These are phyloP conservation scores for Bombyx mori DNA, from an alignment of 1,140 invertebrate species.

Conservation along the genomic window DNA sequence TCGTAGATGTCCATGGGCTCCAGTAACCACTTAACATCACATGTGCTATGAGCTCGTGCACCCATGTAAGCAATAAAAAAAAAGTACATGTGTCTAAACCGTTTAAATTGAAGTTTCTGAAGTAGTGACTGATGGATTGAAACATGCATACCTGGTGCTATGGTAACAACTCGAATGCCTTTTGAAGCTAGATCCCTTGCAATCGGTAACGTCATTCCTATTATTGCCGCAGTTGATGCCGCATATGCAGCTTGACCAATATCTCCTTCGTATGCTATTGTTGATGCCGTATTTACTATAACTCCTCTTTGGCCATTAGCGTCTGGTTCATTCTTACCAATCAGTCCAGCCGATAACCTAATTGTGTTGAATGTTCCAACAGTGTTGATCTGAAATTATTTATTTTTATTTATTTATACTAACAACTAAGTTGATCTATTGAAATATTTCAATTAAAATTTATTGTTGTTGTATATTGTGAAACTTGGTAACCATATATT, in stretches of 20 bases:
- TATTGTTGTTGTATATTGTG: too few relatives aligned
- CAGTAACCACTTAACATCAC: too few relatives aligned
- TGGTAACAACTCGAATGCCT: slow-evolving; percentile 86
- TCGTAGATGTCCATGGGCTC: too few relatives aligned
- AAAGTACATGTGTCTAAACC: too few relatives aligned
- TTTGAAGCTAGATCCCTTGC: slow-evolving; percentile 88
- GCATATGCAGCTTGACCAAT: slow-evolving; percentile 95
- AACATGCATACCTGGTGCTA: slow-evolving; percentile 83
- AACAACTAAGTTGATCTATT: too few relatives aligned
- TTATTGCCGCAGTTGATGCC: slow-evolving; percentile 90
- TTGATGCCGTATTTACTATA: slow-evolving; percentile 95
- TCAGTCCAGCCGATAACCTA: slow-evolving; percentile 83
- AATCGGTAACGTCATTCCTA: slow-evolving; percentile 94
- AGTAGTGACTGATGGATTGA: background rate
- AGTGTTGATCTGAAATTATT: slow-evolving; percentile 81
- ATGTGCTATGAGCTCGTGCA: too few relatives aligned
- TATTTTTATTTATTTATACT: too few relatives aligned
- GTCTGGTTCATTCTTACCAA: slow-evolving; percentile 88
- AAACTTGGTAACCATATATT: too few relatives aligned
- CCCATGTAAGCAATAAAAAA: too few relatives aligned
- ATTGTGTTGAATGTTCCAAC: slow-evolving; percentile 96
- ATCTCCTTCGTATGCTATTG: slow-evolving; percentile 97
- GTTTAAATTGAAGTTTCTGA: too few relatives aligned
- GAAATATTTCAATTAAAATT: too few relatives aligned
- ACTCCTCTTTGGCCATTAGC: slow-evolving; percentile 90